Percentiles rank a stretch among this genome's conserved stretches.
These are phyloP conservation scores for Thamnophis elegans DNA, from an alignment of 2,797 vertebrate species.

Conservation along the genomic window DNA sequence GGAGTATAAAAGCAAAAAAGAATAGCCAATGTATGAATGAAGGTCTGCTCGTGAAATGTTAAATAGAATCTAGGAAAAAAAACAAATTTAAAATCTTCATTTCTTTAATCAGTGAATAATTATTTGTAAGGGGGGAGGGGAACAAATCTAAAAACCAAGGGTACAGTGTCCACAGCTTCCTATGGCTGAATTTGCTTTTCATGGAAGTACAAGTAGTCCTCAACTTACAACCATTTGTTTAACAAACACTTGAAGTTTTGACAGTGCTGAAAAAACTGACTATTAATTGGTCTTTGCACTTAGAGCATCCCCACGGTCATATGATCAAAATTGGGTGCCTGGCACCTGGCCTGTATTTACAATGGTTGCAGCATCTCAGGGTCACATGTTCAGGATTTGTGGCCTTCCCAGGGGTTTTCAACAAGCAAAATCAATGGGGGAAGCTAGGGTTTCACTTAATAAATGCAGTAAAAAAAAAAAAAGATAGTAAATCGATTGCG, in stretches of 20 bases:
- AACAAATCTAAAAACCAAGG: slow-evolving; percentile 5
- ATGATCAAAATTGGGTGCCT: background rate
- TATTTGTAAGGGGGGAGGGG: background rate
- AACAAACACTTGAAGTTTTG: background rate
- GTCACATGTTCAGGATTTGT: background rate
- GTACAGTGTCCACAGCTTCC: background rate
- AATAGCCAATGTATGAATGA: background rate
- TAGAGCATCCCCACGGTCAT: background rate
- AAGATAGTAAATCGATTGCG: background rate
- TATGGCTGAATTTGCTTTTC: slow-evolving; percentile 47
- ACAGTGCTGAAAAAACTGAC: background rate
- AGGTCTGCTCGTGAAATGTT: background rate
- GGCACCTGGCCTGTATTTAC: background rate
- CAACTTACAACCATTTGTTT: background rate
- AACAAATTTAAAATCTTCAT: background rate
- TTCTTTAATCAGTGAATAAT: background rate
- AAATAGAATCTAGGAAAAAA: slow-evolving; percentile 11
- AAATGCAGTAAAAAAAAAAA: background rate
- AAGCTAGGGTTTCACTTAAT: background rate
- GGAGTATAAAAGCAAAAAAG: background rate
- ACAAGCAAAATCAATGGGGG: background rate
- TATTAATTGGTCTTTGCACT: background rate
- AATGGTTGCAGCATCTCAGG: background rate
- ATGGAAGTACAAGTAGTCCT: slow-evolving; percentile 14
- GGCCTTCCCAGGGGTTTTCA: background rate